Conservation (phyloP, 2,888 invertebrate species). For the Dryococelus australis region DNA sequence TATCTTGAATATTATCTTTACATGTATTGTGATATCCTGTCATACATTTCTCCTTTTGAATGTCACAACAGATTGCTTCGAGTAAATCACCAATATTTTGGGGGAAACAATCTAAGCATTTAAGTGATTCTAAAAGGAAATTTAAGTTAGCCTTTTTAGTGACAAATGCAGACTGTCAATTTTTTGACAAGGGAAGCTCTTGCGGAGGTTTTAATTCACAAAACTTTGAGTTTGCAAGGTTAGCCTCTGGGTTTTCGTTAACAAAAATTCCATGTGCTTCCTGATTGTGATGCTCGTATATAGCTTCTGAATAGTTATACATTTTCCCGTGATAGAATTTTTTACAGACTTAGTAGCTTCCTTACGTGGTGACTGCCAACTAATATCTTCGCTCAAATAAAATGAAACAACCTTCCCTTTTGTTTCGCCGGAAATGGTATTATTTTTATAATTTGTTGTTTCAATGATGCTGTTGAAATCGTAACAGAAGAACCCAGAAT, state of each 20-base stretch:
- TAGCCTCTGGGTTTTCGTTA: neutral
- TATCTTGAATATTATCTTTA: constrained; percentile 11
- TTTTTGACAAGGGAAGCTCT: constrained; percentile 23
- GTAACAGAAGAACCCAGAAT: too few species aligned
- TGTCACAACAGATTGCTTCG: constrained; percentile 4
- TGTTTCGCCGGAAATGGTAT: neutral
- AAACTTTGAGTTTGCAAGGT: neutral
- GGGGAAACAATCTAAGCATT: constrained; percentile 11
- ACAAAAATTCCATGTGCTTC: neutral
- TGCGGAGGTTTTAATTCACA: constrained; percentile 20
- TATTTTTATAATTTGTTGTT: neutral
- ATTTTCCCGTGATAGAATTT: too few species aligned
- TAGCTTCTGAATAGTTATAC: too few species aligned
- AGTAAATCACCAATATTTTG: constrained; percentile 16
- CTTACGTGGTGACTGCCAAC: constrained; percentile 20
- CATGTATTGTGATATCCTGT: neutral
- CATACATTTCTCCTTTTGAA: neutral
- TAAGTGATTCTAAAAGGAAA: constrained; percentile 24
- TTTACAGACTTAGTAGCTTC: neutral
- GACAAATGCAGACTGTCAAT: constrained; percentile 5
- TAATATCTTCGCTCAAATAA: neutral
- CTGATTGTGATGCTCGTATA: too few species aligned
- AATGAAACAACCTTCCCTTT: neutral
- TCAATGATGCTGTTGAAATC: neutral
- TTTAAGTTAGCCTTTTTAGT: constrained; percentile 8